Evolutionary conservation across 2,113 vertebrate genomes (phyloP).

Genomic region (Sinocyclocheilus maitianheensis): DNA sequence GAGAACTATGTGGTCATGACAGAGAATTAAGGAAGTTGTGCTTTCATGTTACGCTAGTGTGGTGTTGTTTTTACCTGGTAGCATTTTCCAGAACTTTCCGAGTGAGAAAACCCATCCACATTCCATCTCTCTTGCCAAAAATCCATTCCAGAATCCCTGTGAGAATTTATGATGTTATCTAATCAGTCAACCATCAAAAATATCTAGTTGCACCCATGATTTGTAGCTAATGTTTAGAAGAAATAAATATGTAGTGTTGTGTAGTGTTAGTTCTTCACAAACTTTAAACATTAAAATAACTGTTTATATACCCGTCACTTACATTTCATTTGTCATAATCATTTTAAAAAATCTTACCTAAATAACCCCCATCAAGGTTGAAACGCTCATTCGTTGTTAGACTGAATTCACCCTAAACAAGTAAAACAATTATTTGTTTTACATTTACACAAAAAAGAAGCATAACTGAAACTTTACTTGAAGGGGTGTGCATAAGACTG

Average conservation of each 20-base stretch:
- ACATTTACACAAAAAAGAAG: neutral
- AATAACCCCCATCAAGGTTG: slow-evolving; percentile 80
- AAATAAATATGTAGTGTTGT: neutral
- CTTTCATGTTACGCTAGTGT: neutral
- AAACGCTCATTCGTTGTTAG: slow-evolving; percentile 88
- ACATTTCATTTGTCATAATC: neutral
- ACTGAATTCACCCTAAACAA: slow-evolving; percentile 72
- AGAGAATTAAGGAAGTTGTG: neutral
- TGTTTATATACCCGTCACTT: neutral
- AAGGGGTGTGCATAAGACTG: too few relatives aligned
- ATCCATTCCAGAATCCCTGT: slow-evolving; percentile 87
- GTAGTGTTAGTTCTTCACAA: neutral
- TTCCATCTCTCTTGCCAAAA: slow-evolving; percentile 80
- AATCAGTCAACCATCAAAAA: slow-evolving; percentile 10
- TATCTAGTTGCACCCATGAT: neutral
- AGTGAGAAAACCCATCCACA: slow-evolving; percentile 86
- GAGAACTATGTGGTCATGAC: neutral
- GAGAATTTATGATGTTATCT: slow-evolving; percentile 36
- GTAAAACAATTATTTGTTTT: neutral
- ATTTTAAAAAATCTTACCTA: slow-evolving; percentile 76
- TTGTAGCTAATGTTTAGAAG: neutral
- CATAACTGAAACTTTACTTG: too few relatives aligned
- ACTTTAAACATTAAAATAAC: neutral
- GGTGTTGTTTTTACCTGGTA: slow-evolving; percentile 75
- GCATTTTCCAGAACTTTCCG: slow-evolving; percentile 83